Conservation (phyloP, 2,888 invertebrate species). For the Ganaspis brasiliensis region DNA sequence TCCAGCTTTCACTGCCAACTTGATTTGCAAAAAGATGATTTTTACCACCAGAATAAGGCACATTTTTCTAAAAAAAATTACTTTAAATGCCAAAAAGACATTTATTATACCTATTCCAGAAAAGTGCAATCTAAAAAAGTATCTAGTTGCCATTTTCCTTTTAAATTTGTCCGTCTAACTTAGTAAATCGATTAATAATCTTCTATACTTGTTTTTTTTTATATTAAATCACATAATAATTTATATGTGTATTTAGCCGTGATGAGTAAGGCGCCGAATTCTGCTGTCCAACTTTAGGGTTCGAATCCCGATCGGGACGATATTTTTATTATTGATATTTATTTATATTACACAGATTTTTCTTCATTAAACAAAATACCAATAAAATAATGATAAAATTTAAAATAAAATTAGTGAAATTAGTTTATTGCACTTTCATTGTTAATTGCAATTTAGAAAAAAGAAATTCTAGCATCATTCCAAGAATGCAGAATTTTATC, state of each 20-base stretch:
- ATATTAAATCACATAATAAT: too few relatives aligned
- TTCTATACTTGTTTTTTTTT: too few relatives aligned
- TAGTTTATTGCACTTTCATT: neutral
- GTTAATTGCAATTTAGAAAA: neutral
- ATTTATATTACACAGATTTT: too few relatives aligned
- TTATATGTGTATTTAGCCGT: too few relatives aligned
- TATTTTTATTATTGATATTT: too few relatives aligned
- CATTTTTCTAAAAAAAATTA: slow-evolving; percentile 18
- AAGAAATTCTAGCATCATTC: neutral
- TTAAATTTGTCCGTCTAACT: neutral
- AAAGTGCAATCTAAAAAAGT: slow-evolving; percentile 4
- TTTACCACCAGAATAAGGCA: neutral
- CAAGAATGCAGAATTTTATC: slow-evolving; percentile 17
- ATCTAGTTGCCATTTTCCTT: neutral
- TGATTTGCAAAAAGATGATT: slow-evolving; percentile 8
- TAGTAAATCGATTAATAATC: neutral
- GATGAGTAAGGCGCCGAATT: too few relatives aligned
- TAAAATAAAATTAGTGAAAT: too few relatives aligned
- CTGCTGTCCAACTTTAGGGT: too few relatives aligned
- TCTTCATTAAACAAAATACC: too few relatives aligned
- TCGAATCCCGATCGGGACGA: too few relatives aligned
- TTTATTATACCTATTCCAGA: neutral
- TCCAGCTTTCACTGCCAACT: slow-evolving; percentile 2
- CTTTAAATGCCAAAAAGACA: slow-evolving; percentile 1
- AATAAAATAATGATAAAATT: too few relatives aligned